Evolutionary conservation across 2,888 invertebrate genomes (phyloP).

Genomic region (Mythimna vitellina): DNA sequence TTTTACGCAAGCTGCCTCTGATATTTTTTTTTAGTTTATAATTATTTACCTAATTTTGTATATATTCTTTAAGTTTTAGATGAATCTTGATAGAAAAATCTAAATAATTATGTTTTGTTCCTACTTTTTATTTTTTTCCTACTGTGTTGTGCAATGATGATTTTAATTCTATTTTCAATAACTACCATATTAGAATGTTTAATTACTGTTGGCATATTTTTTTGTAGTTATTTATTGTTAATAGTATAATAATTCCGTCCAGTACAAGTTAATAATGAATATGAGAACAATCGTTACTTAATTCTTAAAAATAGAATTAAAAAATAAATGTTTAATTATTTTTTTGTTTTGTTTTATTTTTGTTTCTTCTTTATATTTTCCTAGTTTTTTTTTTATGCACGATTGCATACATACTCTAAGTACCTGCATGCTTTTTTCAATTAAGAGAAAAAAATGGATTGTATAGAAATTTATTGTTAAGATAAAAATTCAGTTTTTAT

Average conservation of each 20-base stretch:
- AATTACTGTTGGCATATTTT: slow-evolving; percentile 43
- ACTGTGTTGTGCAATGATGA: slow-evolving; percentile 32
- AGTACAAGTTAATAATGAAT: slow-evolving; percentile 61
- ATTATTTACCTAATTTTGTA: not conserved
- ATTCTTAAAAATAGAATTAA: slow-evolving; percentile 48
- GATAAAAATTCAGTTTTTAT: no score
- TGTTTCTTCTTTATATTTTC: slow-evolving; percentile 18
- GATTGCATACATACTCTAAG: not conserved
- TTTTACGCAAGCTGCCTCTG: slow-evolving; percentile 28
- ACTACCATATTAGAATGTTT: slow-evolving; percentile 20
- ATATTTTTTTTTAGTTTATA: slow-evolving; percentile 24
- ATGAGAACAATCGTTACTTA: slow-evolving; percentile 62
- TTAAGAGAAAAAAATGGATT: no score
- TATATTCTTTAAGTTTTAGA: slow-evolving; percentile 54
- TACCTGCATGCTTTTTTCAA: no score
- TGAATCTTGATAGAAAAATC: slow-evolving; percentile 48
- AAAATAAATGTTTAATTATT: slow-evolving; percentile 52
- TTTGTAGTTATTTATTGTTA: slow-evolving; percentile 50
- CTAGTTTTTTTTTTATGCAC: slow-evolving; percentile 7
- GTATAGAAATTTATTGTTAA: no score
- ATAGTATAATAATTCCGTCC: slow-evolving; percentile 63
- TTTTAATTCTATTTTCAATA: slow-evolving; percentile 43
- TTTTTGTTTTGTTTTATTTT: slow-evolving; percentile 47
- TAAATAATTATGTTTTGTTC: slow-evolving; percentile 54
- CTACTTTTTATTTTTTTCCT: slow-evolving; percentile 45